Evolutionary conservation across 2,797 vertebrate species (phyloP), one percentile per base, ranked within the genome.

Genomic region (Pseudomugil gertrudae): DNA sequence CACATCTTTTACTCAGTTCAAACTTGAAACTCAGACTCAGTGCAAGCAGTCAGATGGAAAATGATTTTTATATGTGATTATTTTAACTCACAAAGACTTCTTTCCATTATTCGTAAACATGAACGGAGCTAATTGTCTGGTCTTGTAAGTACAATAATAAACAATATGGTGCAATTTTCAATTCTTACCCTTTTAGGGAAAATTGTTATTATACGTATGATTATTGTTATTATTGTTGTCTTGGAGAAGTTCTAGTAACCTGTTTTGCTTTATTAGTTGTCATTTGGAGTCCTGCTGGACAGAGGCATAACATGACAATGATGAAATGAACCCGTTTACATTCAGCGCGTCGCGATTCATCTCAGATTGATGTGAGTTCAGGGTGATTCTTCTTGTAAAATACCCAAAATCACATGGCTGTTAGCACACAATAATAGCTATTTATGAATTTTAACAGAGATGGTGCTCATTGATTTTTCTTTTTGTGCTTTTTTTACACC

Each of bases 271-370:
- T 85, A 69, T 84, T 50, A 80, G 80, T 92, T 91, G 92, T 94
- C 91, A 92, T 89, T 88, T 84, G 81, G 88, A 90, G 92, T 93
- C 93, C 94, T 94, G 94, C 94, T 94, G 94, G 94, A 92, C 94
- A 94, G 94, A 90, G 93, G 92, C 91, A 78, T 86, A 89, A 88
- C 56, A 21, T 92, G 92, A 90, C 92, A 92, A 86, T 83, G 87
- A 65, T 84, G 73, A 90, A 80, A 83, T 79, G 56, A 74, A 77
- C 83, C 83, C 85, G 84, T 91, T 90, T 83, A 79, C 76, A 70
- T 75, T 84, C 81, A 57, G 57, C 15, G 30, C 64, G 83, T 59
- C 63, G 72, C 63, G 74, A 83, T 81, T 83, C 68, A 11, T 75
- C 78, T 81, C 75, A 35, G 64, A 79, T 78, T 33, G 66, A 77